Base-by-base conservation (phyloP, 2,888 invertebrate species). In the Hemaris fuciformis region DNA sequence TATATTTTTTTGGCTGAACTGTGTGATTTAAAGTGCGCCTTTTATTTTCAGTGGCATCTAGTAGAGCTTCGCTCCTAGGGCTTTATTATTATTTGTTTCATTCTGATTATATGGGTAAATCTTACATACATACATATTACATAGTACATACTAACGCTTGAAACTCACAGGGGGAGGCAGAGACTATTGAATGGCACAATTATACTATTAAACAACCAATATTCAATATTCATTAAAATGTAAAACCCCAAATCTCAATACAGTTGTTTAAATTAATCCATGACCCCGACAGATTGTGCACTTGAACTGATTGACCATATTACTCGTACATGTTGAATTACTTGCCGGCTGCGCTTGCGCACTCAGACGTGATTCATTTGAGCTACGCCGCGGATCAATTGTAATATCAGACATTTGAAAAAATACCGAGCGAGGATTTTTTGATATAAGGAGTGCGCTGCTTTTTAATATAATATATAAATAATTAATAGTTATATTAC, bases 271-370 rank as follows among this genome's bases (percentile, higher is more conserved):
- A 68, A 74, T 74, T 74, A 77, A 80, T 77, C 75, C 77, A 67
- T 83, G 85, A 86, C 85, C 86, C 77, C 73, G 69, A 67, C 75
- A 66, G 73, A 66, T 62, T 66, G 75, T 77, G 84, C 87, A 87
- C 89, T 90, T 90, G 89, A 89, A 87, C 88, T 87, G 84, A 89
- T 89, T 89, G 89, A 81, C 83, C 85, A 85, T 86, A 84, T 83
- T 75, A 77, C n/a, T n/a, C n/a, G n/a, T n/a, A n/a, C 75, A 75
- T 69, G 74, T 72, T 79, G 84, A 84, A 84, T 83, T 38, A 38
- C 13, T 38, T 5, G 38, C 13, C 38, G 83, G 77, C 73, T 66
- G 73, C 71, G 64, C 64, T 67, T 64, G 68, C 66, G 63, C 66
- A 71, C 70, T 72, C 69, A 66, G 62, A 63, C 27, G 71, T 80